Evolutionary conservation across 2,797 vertebrate species (phyloP).

Genomic region (Lophius americanus): DNA sequence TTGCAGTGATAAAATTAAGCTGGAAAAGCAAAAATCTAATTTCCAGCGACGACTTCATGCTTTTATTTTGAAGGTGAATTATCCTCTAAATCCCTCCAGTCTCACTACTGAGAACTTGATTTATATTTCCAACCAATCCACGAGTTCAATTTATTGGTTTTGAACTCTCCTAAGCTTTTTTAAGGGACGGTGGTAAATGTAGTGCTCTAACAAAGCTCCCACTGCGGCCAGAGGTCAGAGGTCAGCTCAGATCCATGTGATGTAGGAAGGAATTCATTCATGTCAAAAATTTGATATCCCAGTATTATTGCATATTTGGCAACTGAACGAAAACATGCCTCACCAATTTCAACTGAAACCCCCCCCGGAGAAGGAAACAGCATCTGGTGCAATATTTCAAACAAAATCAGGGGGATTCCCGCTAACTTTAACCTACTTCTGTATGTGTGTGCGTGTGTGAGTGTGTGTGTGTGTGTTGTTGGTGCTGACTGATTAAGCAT

Average conservation of each 20-base stretch:
- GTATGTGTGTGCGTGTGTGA: not conserved
- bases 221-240: too few species aligned
- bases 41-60: not conserved
- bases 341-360: not conserved
- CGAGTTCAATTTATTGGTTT: not conserved
- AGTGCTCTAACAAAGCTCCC: not conserved
- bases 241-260: not conserved
- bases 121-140: constrained; percentile 25
- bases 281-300: too few species aligned
- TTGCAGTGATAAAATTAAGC: not conserved
- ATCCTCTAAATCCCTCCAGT: too few species aligned
- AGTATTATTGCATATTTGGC: too few species aligned
- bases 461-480: not conserved
- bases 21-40: not conserved
- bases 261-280: not conserved
- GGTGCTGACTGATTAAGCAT: too few species aligned
- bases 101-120: not conserved
- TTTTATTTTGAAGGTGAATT: constrained; percentile 45
- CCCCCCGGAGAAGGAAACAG: constrained; percentile 16
- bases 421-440: too few species aligned
- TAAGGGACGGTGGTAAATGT: constrained; percentile 34
- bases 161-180: not conserved
- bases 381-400: constrained; percentile 7
- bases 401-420: constrained; percentile 31
- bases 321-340: too few species aligned